Conservation (phyloP, 2,797 vertebrate genomes). For the Syndactyla subalaris region DNA sequence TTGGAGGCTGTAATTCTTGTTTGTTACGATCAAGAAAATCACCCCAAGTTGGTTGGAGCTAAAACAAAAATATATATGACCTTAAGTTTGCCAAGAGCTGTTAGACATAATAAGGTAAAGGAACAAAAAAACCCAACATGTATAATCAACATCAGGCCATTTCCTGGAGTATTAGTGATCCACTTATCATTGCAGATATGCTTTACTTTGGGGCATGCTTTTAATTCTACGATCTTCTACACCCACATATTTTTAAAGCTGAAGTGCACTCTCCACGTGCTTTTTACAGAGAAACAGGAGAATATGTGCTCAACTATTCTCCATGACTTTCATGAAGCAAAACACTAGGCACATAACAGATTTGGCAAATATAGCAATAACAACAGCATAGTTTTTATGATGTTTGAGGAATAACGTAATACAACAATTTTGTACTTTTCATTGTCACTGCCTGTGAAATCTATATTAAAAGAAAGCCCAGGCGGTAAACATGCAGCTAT, state of each 20-base stretch:
- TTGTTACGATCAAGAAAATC: slow-evolving; percentile 90
- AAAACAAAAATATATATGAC: background rate
- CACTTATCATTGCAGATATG: background rate
- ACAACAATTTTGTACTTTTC: background rate
- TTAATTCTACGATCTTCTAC: background rate
- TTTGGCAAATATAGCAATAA: background rate
- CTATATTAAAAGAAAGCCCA: background rate
- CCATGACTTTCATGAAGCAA: background rate
- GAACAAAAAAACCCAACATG: background rate
- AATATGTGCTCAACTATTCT: background rate
- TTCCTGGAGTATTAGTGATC: background rate
- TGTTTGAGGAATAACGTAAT: background rate
- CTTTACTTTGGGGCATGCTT: background rate
- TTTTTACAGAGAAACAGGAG: background rate
- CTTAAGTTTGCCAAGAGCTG: background rate
- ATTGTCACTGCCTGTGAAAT: background rate
- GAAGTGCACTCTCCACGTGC: background rate
- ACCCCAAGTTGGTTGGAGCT: slow-evolving; percentile 88
- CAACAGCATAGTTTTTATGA: background rate
- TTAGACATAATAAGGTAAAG: background rate
- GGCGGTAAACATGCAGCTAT: background rate
- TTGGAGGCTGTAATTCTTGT: slow-evolving; percentile 82
- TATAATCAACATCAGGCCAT: background rate
- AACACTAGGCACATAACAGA: background rate
- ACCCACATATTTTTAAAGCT: background rate